phyloP scores from a whole-genome alignment of 35 echinoderm and acorn worm genomes.

The Amphiura filiformis region DNA sequence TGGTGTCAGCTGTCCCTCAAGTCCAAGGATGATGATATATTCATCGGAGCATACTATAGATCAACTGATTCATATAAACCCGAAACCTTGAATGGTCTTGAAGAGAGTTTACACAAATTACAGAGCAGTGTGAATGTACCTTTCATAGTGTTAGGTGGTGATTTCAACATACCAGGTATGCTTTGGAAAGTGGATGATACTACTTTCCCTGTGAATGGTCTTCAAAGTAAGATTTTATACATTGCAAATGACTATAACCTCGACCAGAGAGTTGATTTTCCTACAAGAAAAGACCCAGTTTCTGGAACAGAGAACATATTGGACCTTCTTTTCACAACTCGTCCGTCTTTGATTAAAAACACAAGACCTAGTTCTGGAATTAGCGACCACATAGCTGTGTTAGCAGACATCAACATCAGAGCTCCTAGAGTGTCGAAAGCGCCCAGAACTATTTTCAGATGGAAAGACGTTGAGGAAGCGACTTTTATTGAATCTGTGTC shows the following conservation, averaged over 20 bases:
- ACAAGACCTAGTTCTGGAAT: background rate
- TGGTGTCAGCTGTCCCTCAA: background rate
- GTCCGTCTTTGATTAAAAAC: background rate
- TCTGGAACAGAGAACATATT: background rate
- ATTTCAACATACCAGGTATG: slow-evolving; percentile 46
- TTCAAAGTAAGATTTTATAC: slow-evolving; percentile 1
- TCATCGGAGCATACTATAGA: slow-evolving; percentile 17
- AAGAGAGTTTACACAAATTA: slow-evolving; percentile 26
- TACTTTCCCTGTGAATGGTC: background rate
- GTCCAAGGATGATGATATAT: background rate
- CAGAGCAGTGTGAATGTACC: background rate
- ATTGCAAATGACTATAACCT: slow-evolving; percentile 7
- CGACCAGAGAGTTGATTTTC: slow-evolving; percentile 10
- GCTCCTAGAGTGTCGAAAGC: background rate
- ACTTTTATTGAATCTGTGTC: background rate
- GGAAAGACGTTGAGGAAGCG: slow-evolving; percentile 11
- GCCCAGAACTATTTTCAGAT: background rate
- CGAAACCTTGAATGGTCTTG: background rate
- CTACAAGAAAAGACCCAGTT: slow-evolving; percentile 1
- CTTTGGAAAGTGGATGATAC: background rate
- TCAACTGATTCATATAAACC: background rate
- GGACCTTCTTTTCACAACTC: slow-evolving; percentile 5
- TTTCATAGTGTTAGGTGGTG: slow-evolving; percentile 31
- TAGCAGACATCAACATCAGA: background rate
- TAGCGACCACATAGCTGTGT: background rate